Evolutionary conservation across 2,888 invertebrate genomes (phyloP).

Genomic region (Boloria selene): DNA sequence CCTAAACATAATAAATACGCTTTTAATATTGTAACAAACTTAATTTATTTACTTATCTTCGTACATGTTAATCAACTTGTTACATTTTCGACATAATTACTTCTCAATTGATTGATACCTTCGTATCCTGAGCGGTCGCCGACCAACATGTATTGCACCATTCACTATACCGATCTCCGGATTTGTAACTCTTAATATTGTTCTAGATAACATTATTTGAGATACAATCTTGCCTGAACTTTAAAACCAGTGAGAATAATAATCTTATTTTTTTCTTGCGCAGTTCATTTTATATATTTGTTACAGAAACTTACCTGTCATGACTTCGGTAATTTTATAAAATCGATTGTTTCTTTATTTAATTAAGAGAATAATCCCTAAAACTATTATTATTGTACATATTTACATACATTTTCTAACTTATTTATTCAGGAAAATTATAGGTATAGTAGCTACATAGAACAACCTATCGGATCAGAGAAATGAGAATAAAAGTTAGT

Average conservation of each 20-base stretch:
- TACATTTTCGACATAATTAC: conserved; percentile 1
- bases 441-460: no score
- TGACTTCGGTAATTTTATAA: no score
- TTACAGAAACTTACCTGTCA: background rate
- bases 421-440: no score
- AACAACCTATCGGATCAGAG: no score
- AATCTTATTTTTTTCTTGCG: background rate
- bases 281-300: conserved; percentile 6
- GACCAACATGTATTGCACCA: background rate
- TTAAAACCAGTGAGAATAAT: conserved; percentile 11
- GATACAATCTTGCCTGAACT: conserved; percentile 18
- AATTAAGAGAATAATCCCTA: no score
- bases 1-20: no score
- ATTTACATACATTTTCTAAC: no score
- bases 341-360: no score
- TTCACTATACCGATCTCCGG: conserved; percentile 4
- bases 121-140: conserved; percentile 5
- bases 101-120: background rate
- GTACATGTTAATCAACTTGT: background rate
- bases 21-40: no score
- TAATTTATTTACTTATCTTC: no score
- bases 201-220: conserved; percentile 16
- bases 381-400: no score
- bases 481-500: no score
- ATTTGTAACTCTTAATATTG: conserved; percentile 20